Base-by-base conservation (phyloP, 2,797 vertebrate species). In the Morelia viridis region DNA sequence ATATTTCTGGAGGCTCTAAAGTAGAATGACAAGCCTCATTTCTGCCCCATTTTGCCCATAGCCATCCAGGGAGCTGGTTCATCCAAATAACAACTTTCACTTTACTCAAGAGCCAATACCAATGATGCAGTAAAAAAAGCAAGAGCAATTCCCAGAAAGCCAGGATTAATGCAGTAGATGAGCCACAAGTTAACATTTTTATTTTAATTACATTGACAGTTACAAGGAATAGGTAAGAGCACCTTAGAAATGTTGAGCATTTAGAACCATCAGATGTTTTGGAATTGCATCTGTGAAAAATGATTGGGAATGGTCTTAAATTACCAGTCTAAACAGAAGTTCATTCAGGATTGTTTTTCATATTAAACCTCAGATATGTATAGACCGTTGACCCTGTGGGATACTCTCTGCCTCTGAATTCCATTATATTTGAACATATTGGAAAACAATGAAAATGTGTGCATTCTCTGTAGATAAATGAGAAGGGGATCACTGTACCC, bases 381-480 rank as follows among this genome's bases (percentile, higher is more conserved):
- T 6, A 41, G 35, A 41, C 35, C 24, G 35, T 11, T 46, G 71
- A 46, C 35, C 68, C 71, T 46, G 19, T 76, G 60, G 58, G 41
- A 62, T 87, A 53, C 31, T 83, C 5, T 83, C 28, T 71, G n/a
- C 71, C 22, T 60, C 62, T 83, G n/a, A 28, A 62, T 80, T 92
- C n/a, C 76, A 31, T 31, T 62, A 31, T 62, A n/a, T 93, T 57
- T 85, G 19, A 58, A 15, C 22, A 90, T 88, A 41, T 88, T 76
- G 84, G 17, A 24, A 60, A 85, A 94, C 94, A n/a, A 62, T 94
- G 90, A 96, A 93, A 93, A 89, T 92, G 71, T 68, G 91, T 92
- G 89, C 57, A 11, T 91, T 93, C 56, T 94, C 89, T 89, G 87
- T 3, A 76, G 92, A 93, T 92, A 89, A 93, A 94, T 94, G 94